Conservation (phyloP, 2,113 vertebrate genomes). For the Malurus elegans region DNA sequence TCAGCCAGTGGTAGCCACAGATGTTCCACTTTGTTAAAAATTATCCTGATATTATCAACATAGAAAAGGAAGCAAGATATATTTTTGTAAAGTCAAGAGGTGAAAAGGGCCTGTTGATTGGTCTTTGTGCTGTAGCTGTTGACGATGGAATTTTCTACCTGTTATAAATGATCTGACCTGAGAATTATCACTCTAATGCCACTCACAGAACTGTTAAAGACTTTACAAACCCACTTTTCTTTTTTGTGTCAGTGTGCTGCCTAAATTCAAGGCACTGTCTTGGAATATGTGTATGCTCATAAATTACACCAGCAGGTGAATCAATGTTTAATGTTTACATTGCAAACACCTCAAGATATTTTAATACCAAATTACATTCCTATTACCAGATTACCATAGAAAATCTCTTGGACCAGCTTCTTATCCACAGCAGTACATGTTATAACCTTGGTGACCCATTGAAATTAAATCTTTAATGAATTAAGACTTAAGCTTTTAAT, state of each 20-base stretch:
- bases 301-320: conserved; percentile 68
- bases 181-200: not conserved
- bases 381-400: conserved; percentile 43
- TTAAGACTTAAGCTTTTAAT: not conserved
- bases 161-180: not conserved
- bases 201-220: conserved; percentile 25
- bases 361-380: conserved; percentile 55
- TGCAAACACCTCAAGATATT: conserved; percentile 58
- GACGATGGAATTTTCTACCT: not conserved
- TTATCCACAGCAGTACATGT: not conserved
- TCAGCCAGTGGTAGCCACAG: not conserved
- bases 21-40: conserved; percentile 22
- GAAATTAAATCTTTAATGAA: not conserved
- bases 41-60: not conserved
- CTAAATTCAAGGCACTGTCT: conserved; percentile 46
- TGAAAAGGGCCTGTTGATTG: not conserved
- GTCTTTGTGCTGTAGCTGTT: not conserved
- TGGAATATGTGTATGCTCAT: conserved; percentile 56
- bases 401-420: conserved; percentile 6
- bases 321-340: conserved; percentile 72
- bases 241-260: conserved; percentile 7
- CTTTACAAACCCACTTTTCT: not conserved
- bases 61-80: not conserved
- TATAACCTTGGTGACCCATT: not conserved
- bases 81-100: not conserved